phyloP scores from a whole-genome alignment of 2,888 invertebrate genomes.

The Drosophila setosimentum region DNA sequence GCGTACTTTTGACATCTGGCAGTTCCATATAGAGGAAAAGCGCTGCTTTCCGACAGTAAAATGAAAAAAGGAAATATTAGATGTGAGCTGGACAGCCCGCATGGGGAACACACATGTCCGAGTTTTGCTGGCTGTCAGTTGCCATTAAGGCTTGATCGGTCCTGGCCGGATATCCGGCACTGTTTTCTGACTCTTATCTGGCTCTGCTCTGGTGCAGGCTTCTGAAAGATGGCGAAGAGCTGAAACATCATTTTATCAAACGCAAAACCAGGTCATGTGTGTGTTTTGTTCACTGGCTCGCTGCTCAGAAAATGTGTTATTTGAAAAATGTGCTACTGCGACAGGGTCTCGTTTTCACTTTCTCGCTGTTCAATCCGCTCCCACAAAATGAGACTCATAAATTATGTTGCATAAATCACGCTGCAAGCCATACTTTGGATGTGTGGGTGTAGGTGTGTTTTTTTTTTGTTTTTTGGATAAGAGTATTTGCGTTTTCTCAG shows the following conservation, averaged over 20 bases:
- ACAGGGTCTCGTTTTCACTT: conserved; percentile 24
- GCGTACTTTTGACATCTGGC: conserved; percentile 44
- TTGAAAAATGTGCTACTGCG: conserved; percentile 48
- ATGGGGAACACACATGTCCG: conserved; percentile 35
- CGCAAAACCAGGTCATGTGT: conserved; percentile 69
- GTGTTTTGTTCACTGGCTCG: conserved; percentile 39
- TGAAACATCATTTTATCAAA: conserved; percentile 66
- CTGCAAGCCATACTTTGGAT: conserved; percentile 16
- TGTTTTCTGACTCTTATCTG: conserved; percentile 53
- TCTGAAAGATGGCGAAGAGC: background rate
- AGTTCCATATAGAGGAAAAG: conserved; percentile 3
- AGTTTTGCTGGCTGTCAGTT: conserved; percentile 40
- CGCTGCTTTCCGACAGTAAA: conserved; percentile 17
- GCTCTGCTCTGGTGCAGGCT: conserved; percentile 12
- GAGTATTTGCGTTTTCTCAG: conserved; percentile 10
- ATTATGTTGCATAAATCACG: conserved; percentile 72
- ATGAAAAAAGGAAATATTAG: conserved; percentile 17
- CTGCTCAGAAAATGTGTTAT: conserved; percentile 31
- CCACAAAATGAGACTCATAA: conserved; percentile 68
- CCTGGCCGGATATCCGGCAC: conserved; percentile 54
- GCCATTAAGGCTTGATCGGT: conserved; percentile 47
- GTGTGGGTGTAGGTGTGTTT: background rate
- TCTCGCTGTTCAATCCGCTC: conserved; percentile 4
- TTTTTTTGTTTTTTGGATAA: background rate
- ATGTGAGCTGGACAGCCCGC: conserved; percentile 11